A percentile compares a stretch with the other conserved stretches of the same genome.
These are phyloP conservation scores for Hypselothyrea guttata DNA, from an alignment of 2,888 invertebrate genomes.

Conservation along the genomic window DNA sequence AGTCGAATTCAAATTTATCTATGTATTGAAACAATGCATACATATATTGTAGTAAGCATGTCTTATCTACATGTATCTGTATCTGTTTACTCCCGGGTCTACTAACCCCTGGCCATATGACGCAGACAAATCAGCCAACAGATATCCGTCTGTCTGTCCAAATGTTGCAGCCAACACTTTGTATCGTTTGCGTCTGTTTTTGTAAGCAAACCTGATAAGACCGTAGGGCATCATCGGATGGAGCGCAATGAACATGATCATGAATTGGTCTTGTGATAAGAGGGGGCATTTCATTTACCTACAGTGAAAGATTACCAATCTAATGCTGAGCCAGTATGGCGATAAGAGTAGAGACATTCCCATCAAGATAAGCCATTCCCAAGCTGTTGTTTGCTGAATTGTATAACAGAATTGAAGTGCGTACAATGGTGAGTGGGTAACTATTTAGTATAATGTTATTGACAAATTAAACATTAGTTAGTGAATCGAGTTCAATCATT, in stretches of 20 bases:
- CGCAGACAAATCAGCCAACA: conserved; percentile 27
- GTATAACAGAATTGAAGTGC: conserved; percentile 33
- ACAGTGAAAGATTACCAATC: conserved; percentile 18
- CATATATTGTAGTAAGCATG: too few species aligned
- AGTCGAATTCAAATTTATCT: conserved; percentile 11
- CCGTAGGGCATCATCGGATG: conserved; percentile 8
- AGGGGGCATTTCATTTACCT: background rate
- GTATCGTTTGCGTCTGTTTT: conserved; percentile 25
- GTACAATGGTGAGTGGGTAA: background rate
- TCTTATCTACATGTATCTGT: background rate
- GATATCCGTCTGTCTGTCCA: conserved; percentile 4
- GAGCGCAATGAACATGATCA: conserved; percentile 44
- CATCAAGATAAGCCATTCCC: conserved; percentile 35
- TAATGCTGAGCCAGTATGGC: conserved; percentile 21
- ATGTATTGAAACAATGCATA: too few species aligned
- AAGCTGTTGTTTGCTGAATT: conserved; percentile 22
- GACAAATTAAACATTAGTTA: too few species aligned
- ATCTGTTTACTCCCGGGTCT: conserved; percentile 36
- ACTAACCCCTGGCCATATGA: conserved; percentile 35
- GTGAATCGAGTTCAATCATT: too few species aligned
- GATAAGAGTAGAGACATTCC: conserved; percentile 1
- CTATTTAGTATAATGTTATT: too few species aligned
- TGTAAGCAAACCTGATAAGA: conserved; percentile 15
- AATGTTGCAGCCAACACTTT: background rate
- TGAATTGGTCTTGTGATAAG: conserved; percentile 46